phyloP scores from a whole-genome alignment of 2,797 vertebrate genomes.

The Buceros bicornis region DNA sequence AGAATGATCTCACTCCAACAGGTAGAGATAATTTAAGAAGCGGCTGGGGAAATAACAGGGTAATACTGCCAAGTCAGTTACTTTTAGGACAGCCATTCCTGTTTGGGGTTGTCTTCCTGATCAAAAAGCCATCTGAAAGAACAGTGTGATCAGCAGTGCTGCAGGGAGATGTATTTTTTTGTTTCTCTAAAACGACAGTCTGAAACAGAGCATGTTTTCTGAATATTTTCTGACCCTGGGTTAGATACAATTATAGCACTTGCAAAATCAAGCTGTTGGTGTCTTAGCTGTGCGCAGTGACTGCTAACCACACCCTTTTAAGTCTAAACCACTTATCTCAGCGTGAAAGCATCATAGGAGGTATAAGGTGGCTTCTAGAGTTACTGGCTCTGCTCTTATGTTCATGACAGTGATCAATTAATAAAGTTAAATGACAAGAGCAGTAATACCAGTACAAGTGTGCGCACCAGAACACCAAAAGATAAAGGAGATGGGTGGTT shows the following conservation, averaged over 20 bases:
- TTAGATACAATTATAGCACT: background rate
- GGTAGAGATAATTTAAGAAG: background rate
- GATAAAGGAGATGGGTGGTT: background rate
- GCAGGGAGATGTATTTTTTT: background rate
- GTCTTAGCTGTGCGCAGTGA: conserved; percentile 64
- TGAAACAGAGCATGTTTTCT: background rate
- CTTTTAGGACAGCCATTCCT: background rate
- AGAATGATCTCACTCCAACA: background rate
- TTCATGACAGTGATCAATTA: background rate
- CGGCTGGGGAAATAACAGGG: background rate
- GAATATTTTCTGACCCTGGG: background rate
- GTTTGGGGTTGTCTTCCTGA: background rate
- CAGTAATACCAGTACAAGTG: background rate
- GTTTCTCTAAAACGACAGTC: background rate
- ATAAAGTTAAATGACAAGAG: conserved; percentile 6
- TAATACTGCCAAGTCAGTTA: background rate
- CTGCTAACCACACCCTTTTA: conserved; percentile 82
- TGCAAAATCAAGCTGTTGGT: conserved; percentile 43
- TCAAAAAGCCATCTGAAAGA: background rate
- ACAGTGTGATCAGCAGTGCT: background rate
- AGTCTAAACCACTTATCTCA: conserved; percentile 69
- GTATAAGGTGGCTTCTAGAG: conserved; percentile 79
- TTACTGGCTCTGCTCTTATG: background rate
- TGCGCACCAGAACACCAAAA: background rate
- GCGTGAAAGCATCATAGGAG: conserved; percentile 83